Percentiles rank a stretch among this genome's conserved stretches.
Evolutionary conservation across 2,797 vertebrate species (phyloP).

Genomic region (Atherinosoma microstoma): DNA sequence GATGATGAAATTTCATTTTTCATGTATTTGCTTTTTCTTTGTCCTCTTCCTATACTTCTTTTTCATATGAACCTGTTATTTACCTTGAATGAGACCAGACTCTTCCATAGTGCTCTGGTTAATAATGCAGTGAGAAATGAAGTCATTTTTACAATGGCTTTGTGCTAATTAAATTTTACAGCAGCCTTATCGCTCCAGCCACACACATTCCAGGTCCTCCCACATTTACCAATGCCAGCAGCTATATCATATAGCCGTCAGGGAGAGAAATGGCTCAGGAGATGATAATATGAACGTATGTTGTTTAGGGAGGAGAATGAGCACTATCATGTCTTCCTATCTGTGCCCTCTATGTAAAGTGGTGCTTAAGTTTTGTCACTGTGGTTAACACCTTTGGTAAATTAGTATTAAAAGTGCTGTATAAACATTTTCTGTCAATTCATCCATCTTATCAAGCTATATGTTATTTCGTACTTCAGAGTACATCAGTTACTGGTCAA

Average conservation of each 20-base stretch:
- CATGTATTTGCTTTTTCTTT: background rate
- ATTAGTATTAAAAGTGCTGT: background rate
- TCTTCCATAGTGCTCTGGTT: constrained; percentile 61
- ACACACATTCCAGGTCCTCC: constrained; percentile 82
- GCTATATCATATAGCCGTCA: constrained; percentile 70
- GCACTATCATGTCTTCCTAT: constrained; percentile 48
- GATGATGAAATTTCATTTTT: background rate
- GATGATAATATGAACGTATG: constrained; percentile 69
- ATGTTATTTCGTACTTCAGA: background rate
- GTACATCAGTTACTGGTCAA: background rate
- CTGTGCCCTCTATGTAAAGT: constrained; percentile 31
- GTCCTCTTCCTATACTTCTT: background rate
- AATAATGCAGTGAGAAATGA: constrained; percentile 82
- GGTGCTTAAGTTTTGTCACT: constrained; percentile 29
- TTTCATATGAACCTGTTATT: constrained; percentile 58
- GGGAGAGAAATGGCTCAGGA: constrained; percentile 56
- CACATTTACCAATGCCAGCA: constrained; percentile 78
- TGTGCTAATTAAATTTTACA: constrained; percentile 90
- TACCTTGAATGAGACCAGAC: constrained; percentile 64
- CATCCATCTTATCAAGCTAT: constrained; percentile 16
- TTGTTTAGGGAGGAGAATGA: constrained; percentile 64
- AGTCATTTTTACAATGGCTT: constrained; percentile 78
- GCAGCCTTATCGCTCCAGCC: constrained; percentile 84
- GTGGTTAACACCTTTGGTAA: constrained; percentile 27
- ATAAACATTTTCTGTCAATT: background rate